Conservation (phyloP, 2,888 invertebrate genomes). For the Apamea epomidion region DNA sequence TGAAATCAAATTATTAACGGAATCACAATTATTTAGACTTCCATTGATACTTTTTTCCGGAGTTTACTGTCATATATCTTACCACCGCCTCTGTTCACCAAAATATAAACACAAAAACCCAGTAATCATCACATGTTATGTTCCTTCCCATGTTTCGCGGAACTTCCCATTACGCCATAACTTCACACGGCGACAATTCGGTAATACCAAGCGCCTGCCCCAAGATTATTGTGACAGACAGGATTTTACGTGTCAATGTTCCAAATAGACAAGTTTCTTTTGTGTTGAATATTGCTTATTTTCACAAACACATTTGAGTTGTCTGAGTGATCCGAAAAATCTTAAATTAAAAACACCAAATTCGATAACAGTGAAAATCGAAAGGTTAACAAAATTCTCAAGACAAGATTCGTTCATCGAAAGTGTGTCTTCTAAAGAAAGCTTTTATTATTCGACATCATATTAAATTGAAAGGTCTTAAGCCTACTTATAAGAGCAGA, state of each 20-base stretch:
- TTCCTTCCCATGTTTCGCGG: slow-evolving; percentile 27
- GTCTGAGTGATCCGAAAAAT: background rate
- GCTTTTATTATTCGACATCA: background rate
- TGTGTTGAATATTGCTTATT: background rate
- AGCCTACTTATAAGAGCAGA: background rate
- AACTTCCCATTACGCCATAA: slow-evolving; percentile 55
- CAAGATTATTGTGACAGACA: slow-evolving; percentile 48
- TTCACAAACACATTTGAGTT: background rate
- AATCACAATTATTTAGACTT: background rate
- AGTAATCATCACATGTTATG: slow-evolving; percentile 43
- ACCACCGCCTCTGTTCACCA: slow-evolving; percentile 5
- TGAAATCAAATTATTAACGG: background rate
- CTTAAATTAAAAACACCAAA: background rate
- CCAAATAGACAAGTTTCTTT: background rate
- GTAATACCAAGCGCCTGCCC: slow-evolving; percentile 46
- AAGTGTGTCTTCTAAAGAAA: background rate
- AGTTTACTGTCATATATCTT: background rate
- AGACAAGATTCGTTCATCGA: background rate
- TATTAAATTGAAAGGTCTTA: background rate
- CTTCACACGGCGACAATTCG: slow-evolving; percentile 58
- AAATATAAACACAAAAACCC: slow-evolving; percentile 15
- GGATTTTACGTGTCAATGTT: background rate
- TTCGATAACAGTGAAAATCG: background rate
- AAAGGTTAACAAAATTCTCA: background rate
- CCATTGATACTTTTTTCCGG: background rate